Evolutionary conservation across 2,113 vertebrate genomes (phyloP).

Genomic region (Antidorcas marsupialis): DNA sequence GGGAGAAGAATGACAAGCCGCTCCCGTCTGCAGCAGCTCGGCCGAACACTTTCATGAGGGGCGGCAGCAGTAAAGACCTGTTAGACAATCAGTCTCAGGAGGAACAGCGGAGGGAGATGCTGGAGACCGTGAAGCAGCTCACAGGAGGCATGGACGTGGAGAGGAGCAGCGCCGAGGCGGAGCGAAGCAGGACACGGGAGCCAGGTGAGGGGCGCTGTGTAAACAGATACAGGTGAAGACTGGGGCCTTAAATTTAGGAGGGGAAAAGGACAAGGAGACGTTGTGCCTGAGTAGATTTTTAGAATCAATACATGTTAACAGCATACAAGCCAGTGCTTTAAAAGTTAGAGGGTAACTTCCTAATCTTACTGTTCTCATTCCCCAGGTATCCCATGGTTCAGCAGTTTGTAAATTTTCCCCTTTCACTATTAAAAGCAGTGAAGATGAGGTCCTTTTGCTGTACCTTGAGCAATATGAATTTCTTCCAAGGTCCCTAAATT

Average conservation of each 20-base stretch:
- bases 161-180: conserved; percentile 76
- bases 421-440: background rate
- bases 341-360: background rate
- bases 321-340: no score
- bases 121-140: conserved; percentile 85
- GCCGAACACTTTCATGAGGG: conserved; percentile 83
- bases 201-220: conserved; percentile 75
- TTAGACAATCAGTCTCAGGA: conserved; percentile 86
- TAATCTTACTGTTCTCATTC: background rate
- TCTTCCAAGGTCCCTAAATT: background rate
- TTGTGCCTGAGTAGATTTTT: background rate
- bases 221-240: background rate
- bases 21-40: conserved; percentile 79
- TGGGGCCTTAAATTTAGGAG: background rate
- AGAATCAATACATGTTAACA: background rate
- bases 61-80: conserved; percentile 89
- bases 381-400: background rate
- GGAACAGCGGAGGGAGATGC: conserved; percentile 85
- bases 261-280: background rate
- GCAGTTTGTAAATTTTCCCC: background rate
- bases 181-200: conserved; percentile 83
- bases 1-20: conserved; percentile 92
- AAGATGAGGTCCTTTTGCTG: background rate
- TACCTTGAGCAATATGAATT: background rate
- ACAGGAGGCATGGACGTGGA: conserved; percentile 85